phyloP scores from a whole-genome alignment of 2,797 vertebrate species.

The Acanthurus tractus region DNA sequence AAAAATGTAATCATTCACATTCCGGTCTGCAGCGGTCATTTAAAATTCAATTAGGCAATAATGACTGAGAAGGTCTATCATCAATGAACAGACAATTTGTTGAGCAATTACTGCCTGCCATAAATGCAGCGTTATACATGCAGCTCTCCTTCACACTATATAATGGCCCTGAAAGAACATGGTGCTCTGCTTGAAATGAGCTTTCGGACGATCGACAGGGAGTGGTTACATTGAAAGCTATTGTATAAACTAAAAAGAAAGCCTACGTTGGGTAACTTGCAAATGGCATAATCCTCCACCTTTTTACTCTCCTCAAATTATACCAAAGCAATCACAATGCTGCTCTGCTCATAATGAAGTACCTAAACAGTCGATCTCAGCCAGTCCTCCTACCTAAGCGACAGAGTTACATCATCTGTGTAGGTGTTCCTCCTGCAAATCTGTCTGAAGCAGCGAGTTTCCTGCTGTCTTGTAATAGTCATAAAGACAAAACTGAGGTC shows the following conservation, averaged over 20 bases:
- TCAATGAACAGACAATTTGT: conserved; percentile 76
- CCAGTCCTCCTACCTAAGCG: conserved; percentile 59
- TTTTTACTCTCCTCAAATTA: conserved; percentile 31
- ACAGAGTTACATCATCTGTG: conserved; percentile 72
- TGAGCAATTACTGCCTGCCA: conserved; percentile 69
- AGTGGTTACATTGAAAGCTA: conserved; percentile 36
- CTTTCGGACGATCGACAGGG: conserved; percentile 48
- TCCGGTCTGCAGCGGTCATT: conserved; percentile 64
- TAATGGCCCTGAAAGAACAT: conserved; percentile 46
- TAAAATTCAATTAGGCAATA: conserved; percentile 77
- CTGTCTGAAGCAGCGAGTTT: conserved; percentile 52
- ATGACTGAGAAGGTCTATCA: conserved; percentile 71
- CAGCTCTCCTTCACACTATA: conserved; percentile 46
- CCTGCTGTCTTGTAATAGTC: conserved; percentile 44
- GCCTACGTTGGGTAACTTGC: conserved; percentile 26
- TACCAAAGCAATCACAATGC: conserved; percentile 35
- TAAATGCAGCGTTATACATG: conserved; percentile 66
- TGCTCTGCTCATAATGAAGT: conserved; percentile 49
- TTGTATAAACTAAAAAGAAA: conserved; percentile 28
- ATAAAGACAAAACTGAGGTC: conserved; percentile 32
- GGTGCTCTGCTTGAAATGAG: conserved; percentile 40
- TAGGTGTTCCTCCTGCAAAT: conserved; percentile 68
- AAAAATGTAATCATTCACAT: conserved; percentile 63
- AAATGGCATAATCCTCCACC: conserved; percentile 19
- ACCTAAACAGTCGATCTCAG: conserved; percentile 53